phyloP scores from a whole-genome alignment of 2,888 invertebrate species.

The Drosophila setosimentum region DNA sequence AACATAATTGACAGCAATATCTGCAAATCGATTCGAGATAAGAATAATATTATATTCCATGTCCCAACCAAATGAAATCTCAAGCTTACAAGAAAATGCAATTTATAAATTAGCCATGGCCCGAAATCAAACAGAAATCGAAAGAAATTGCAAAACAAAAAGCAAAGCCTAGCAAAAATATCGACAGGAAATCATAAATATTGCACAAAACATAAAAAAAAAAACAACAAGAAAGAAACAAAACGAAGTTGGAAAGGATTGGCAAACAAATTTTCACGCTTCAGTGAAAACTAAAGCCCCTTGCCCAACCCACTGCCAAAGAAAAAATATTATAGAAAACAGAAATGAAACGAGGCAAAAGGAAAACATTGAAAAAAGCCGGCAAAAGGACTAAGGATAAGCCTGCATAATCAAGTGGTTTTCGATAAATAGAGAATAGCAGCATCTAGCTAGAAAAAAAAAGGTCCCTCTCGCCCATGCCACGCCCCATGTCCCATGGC shows the following conservation, averaged over 20 bases:
- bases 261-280: slow-evolving; percentile 72
- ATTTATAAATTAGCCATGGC: slow-evolving; percentile 69
- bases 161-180: slow-evolving; percentile 42
- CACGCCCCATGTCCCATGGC: slow-evolving; percentile 18
- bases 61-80: slow-evolving; percentile 39
- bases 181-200: slow-evolving; percentile 69
- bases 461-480: slow-evolving; percentile 29
- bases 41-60: slow-evolving; percentile 22
- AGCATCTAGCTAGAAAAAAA: slow-evolving; percentile 30
- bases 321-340: slow-evolving; percentile 50
- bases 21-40: slow-evolving; percentile 33
- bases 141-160: slow-evolving; percentile 22
- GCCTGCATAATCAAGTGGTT: slow-evolving; percentile 82
- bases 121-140: slow-evolving; percentile 42
- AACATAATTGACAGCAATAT: slow-evolving; percentile 52
- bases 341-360: slow-evolving; percentile 47
- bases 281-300: slow-evolving; percentile 61
- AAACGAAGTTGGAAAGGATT: slow-evolving; percentile 57
- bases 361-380: slow-evolving; percentile 47
- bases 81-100: slow-evolving; percentile 61
- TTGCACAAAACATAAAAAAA: slow-evolving; percentile 52
- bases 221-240: slow-evolving; percentile 22
- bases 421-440: slow-evolving; percentile 77
- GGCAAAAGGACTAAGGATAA: slow-evolving; percentile 71
- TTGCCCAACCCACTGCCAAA: slow-evolving; percentile 4